Evolutionary conservation across 2,797 vertebrate species (phyloP).

Genomic region (Brachymystax lenok): DNA sequence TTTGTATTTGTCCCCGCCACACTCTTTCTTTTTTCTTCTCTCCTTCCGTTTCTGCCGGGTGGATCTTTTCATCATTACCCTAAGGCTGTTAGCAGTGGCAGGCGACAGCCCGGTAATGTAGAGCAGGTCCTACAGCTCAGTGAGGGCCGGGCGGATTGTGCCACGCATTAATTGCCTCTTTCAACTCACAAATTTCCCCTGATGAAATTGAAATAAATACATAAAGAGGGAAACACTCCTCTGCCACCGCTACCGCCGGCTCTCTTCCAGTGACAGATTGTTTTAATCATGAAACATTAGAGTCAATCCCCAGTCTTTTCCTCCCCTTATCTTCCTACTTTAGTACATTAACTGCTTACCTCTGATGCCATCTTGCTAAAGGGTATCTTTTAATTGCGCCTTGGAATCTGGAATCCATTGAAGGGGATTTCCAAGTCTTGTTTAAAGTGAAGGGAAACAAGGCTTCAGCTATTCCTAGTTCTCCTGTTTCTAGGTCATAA

Average conservation of each 20-base stretch:
- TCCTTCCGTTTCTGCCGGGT: constrained; percentile 31
- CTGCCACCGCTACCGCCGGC: constrained; percentile 23
- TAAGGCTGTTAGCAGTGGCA: constrained; percentile 35
- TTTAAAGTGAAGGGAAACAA: not conserved
- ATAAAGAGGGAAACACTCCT: constrained; percentile 43
- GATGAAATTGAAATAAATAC: constrained; percentile 64
- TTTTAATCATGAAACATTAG: constrained; percentile 59
- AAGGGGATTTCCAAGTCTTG: not conserved
- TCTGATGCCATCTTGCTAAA: constrained; percentile 8
- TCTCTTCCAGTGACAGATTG: constrained; percentile 48
- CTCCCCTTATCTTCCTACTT: constrained; percentile 14
- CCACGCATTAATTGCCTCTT: constrained; percentile 67
- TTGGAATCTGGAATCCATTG: constrained; percentile 11
- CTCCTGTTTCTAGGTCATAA: not conserved
- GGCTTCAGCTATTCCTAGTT: not conserved
- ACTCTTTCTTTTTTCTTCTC: constrained; percentile 61
- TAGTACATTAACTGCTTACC: not conserved
- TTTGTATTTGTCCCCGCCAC: too few relatives aligned
- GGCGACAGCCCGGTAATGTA: constrained; percentile 66
- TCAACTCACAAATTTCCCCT: constrained; percentile 63
- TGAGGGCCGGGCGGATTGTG: constrained; percentile 33
- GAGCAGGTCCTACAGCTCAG: constrained; percentile 51
- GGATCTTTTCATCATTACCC: constrained; percentile 76
- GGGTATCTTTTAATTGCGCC: constrained; percentile 49
- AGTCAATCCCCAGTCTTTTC: constrained; percentile 23